These are phyloP conservation scores for Athalia cordata DNA, from an alignment of 2,888 invertebrate genomes.

Conservation along the genomic window DNA sequence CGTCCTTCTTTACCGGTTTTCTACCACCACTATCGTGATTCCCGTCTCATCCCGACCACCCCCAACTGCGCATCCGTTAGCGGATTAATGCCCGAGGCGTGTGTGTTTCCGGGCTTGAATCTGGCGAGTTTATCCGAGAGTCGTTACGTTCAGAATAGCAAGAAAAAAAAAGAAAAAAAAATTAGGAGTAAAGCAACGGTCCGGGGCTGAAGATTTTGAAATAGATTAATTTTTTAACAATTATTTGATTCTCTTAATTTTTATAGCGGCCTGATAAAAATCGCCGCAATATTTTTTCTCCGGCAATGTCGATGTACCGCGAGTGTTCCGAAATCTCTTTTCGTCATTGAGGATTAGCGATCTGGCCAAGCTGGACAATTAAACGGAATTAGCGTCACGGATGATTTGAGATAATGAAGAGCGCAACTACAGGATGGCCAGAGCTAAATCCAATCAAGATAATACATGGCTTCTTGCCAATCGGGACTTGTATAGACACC, in stretches of 20 bases:
- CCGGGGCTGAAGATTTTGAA: not conserved
- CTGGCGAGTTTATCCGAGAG: constrained; percentile 9
- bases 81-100: constrained; percentile 15
- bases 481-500: constrained; percentile 16
- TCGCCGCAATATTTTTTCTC: not conserved
- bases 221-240: not conserved
- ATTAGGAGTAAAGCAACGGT: constrained; percentile 16
- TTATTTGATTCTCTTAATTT: not conserved
- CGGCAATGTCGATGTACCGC: not conserved
- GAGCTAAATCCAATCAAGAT: constrained; percentile 41
- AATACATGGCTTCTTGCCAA: constrained; percentile 39
- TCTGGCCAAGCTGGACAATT: constrained; percentile 3
- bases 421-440: constrained; percentile 19
- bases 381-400: constrained; percentile 29
- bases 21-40: not conserved
- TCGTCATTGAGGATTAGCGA: not conserved
- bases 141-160: not conserved
- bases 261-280: not conserved
- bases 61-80: not conserved
- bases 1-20: constrained; percentile 18
- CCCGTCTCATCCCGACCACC: not conserved
- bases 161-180: not conserved
- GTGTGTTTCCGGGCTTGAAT: constrained; percentile 19
- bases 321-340: not conserved
- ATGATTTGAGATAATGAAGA: constrained; percentile 10